Evolutionary conservation across 37 sponge, comb jelly and placozoan species (phyloP), one percentile per base, ranked within the genome.

Genomic region (Theonella swinhoei): DNA sequence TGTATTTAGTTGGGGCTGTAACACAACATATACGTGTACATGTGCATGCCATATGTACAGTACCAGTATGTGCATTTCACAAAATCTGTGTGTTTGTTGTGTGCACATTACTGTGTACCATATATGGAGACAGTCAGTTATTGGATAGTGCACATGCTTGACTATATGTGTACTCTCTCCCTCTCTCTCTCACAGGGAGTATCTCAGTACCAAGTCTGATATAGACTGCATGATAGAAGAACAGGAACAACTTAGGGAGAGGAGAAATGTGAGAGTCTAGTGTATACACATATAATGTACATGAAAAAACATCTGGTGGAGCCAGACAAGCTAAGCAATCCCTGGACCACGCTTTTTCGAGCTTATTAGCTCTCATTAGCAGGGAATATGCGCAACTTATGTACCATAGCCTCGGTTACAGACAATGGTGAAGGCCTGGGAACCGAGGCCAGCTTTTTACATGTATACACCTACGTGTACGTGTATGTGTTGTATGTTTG

Each of bases 241-340:
- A 22, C 79, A 69, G 43, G 79, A 70, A 23, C 31, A 38, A 11
- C 72, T 85, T 1, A 68, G 86, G 42, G 40, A 68, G 42, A 60
- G 41, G 1, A 72, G 81, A 80, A 79, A 80, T 80, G 81, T 78
- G 54, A 69, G 85, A n/a, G n/a, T n/a, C n/a, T n/a, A n/a, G n/a
- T n/a, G n/a, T n/a, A n/a, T n/a, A n/a, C n/a, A n/a, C n/a, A n/a
- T n/a, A n/a, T n/a, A n/a, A n/a, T n/a, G n/a, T n/a, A n/a, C n/a
- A n/a, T n/a, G n/a, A n/a, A n/a, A n/a, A n/a, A n/a, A n/a, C n/a
- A n/a, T n/a, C n/a, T n/a, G n/a, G n/a, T n/a, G n/a, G n/a, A n/a
- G n/a, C n/a, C n/a, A n/a, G n/a, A n/a, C n/a, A n/a, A n/a, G n/a
- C n/a, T n/a, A n/a, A n/a, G n/a, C n/a, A n/a, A n/a, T n/a, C n/a